phyloP scores from a whole-genome alignment of 2,797 vertebrate genomes.

The Zalophus californianus region DNA sequence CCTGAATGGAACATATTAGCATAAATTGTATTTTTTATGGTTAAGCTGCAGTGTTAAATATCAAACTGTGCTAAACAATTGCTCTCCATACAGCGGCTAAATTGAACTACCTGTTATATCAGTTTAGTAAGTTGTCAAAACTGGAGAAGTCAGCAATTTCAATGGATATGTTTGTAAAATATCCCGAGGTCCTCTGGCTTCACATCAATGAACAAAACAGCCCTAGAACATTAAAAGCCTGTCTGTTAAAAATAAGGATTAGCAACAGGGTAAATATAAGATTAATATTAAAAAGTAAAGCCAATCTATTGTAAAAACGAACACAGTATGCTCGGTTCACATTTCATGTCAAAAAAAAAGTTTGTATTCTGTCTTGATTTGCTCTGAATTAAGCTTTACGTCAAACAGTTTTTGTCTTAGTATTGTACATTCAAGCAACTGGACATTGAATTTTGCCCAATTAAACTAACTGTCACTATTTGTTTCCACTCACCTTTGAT shows the following conservation, averaged over 20 bases:
- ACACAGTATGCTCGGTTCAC: not conserved
- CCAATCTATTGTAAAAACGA: constrained; percentile 36
- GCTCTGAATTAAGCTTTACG: not conserved
- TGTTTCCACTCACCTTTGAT: not conserved
- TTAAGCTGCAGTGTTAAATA: constrained; percentile 79
- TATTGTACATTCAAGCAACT: not conserved
- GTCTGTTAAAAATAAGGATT: constrained; percentile 58
- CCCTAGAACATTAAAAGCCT: constrained; percentile 45
- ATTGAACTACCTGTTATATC: constrained; percentile 82
- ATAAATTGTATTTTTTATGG: constrained; percentile 83
- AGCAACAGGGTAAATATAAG: constrained; percentile 51
- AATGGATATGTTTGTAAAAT: constrained; percentile 80
- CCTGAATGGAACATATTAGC: constrained; percentile 81
- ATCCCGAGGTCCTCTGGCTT: constrained; percentile 76
- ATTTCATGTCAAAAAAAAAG: constrained; percentile 8
- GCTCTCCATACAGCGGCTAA: constrained; percentile 53
- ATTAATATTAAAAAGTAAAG: constrained; percentile 70
- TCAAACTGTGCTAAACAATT: constrained; percentile 81
- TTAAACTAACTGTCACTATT: constrained; percentile 13
- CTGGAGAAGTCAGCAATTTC: constrained; percentile 70
- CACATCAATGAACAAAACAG: constrained; percentile 60
- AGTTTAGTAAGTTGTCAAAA: constrained; percentile 69
- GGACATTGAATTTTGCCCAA: constrained; percentile 13
- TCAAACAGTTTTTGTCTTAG: not conserved
- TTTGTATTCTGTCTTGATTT: constrained; percentile 20